Conservation (phyloP, 2,888 invertebrate genomes). For the Encarsia formosa region DNA sequence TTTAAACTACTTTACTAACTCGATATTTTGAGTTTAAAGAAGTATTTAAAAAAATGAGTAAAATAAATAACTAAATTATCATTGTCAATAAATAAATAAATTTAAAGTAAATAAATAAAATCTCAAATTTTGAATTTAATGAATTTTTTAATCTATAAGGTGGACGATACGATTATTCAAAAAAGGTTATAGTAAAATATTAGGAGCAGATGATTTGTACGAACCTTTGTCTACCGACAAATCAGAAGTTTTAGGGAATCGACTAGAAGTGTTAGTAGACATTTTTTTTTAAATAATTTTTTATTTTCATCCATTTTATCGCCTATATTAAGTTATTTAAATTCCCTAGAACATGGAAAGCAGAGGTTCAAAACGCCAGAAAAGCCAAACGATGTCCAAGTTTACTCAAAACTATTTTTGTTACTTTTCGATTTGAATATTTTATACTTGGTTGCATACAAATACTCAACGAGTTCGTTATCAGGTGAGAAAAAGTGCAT, state of each 20-base stretch:
- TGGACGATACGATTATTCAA: conserved; percentile 77
- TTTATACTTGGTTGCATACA: conserved; percentile 50
- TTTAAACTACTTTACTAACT: too few species aligned
- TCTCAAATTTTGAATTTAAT: background rate
- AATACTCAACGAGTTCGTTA: conserved; percentile 49
- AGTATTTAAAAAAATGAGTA: background rate
- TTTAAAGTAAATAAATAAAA: too few species aligned
- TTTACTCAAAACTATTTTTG: conserved; percentile 50
- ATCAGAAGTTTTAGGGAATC: conserved; percentile 65
- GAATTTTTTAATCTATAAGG: conserved; percentile 52
- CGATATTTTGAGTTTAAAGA: too few species aligned
- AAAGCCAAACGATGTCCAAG: conserved; percentile 47
- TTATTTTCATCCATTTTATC: too few species aligned
- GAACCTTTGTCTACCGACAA: conserved; percentile 65
- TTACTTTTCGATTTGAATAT: conserved; percentile 52
- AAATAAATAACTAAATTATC: background rate
- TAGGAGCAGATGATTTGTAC: conserved; percentile 72
- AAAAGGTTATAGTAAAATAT: conserved; percentile 67
- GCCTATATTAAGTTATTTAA: too few species aligned
- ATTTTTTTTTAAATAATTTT: too few species aligned
- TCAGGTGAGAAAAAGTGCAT: too few species aligned
- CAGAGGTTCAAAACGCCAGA: conserved; percentile 48
- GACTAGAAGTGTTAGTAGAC: conserved; percentile 60
- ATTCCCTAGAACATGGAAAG: conserved; percentile 54
- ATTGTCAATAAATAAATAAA: too few species aligned